phyloP scores from a whole-genome alignment of 2,888 invertebrate genomes.

The Tribolium freemani region DNA sequence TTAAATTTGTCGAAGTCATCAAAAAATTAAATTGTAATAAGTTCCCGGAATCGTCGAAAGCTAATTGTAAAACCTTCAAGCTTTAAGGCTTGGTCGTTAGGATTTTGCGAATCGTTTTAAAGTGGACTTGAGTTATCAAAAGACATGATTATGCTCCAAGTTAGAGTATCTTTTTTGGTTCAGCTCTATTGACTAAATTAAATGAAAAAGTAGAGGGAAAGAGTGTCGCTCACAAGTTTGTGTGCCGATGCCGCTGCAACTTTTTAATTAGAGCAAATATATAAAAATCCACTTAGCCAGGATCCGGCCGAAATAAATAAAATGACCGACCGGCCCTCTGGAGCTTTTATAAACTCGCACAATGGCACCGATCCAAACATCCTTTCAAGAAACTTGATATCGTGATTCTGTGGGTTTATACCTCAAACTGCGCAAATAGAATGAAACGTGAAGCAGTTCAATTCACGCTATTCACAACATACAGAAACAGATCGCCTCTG shows the following conservation, averaged over 20 bases:
- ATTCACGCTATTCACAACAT: constrained; percentile 56
- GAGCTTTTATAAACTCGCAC: constrained; percentile 48
- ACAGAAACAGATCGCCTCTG: constrained; percentile 53
- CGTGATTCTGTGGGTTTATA: constrained; percentile 56
- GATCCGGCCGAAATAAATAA: constrained; percentile 50
- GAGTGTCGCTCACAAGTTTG: too few species aligned
- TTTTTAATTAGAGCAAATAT: constrained; percentile 45
- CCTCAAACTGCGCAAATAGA: constrained; percentile 58
- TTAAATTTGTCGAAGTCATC: too few species aligned
- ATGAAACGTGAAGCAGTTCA: constrained; percentile 55
- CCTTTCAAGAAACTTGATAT: constrained; percentile 57
- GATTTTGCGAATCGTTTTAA: constrained; percentile 1
- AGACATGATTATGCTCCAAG: not conserved
- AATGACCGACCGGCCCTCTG: constrained; percentile 39
- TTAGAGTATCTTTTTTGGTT: not conserved
- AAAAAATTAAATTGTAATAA: constrained; percentile 12
- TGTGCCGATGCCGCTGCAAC: not conserved
- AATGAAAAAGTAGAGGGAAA: not conserved
- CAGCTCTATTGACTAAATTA: not conserved
- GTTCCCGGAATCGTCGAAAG: not conserved
- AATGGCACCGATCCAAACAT: constrained; percentile 53
- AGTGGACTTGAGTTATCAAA: not conserved
- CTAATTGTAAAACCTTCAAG: constrained; percentile 3
- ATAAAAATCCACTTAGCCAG: constrained; percentile 52
- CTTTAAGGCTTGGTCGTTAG: not conserved